Conservation (phyloP, 2,888 invertebrate species). For the Diplazon laetatorius region DNA sequence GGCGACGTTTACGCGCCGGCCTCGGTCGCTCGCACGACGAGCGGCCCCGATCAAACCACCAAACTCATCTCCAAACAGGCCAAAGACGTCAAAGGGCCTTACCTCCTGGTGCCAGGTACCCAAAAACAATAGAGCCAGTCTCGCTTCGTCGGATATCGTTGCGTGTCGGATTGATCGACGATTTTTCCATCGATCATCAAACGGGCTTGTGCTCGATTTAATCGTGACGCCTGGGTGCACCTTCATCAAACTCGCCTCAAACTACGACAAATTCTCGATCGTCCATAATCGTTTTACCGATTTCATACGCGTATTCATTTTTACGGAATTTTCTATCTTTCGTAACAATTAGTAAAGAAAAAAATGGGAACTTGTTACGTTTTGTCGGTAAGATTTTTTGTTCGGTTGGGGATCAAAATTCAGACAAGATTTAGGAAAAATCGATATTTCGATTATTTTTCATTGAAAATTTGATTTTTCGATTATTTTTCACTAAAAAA, state of each 20-base stretch:
- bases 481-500: too few species aligned
- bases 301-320: too few species aligned
- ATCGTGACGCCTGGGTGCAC: neutral
- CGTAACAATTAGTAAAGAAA: too few species aligned
- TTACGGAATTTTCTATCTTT: too few species aligned
- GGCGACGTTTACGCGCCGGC: constrained; percentile 76
- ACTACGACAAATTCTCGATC: neutral
- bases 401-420: too few species aligned
- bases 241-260: neutral
- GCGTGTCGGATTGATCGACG: neutral
- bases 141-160: constrained; percentile 20
- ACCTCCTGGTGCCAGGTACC: constrained; percentile 85
- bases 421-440: too few species aligned
- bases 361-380: too few species aligned
- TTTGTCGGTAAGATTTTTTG: too few species aligned
- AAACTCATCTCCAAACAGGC: constrained; percentile 81
- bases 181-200: neutral
- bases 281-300: neutral
- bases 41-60: constrained; percentile 81
- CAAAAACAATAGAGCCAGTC: constrained; percentile 77
- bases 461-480: too few species aligned
- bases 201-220: too few species aligned
- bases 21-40: constrained; percentile 79
- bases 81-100: constrained; percentile 84
- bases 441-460: too few species aligned